Base-by-base conservation (phyloP, 2,797 vertebrate genomes). In the Manis pentadactyla region DNA sequence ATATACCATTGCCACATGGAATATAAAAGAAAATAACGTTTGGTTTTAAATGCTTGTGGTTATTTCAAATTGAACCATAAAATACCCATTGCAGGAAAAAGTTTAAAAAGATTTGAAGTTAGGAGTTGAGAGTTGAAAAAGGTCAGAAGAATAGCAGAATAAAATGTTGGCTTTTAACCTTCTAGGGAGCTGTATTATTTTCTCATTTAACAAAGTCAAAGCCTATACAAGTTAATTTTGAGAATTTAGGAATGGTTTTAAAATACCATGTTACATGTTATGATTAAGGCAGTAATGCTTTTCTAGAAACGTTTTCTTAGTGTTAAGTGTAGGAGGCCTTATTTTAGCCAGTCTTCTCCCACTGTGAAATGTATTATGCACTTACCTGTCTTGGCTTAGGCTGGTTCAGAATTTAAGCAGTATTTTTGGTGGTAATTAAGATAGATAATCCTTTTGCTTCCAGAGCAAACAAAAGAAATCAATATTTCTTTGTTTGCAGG, bases 371-470 rank as follows among this genome's bases (percentile, higher is more conserved):
- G 14, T 94, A 49, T 39, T 63, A 9, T 79, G 39, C 19, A 86
- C 42, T 39, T 81, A 42, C 0, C 15, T 64, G 2, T 66, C 21
- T 75, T 92, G 63, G 63, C 37, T 88, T 84, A 77, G 46, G 59
- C 91, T 42, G 46, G 19, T 63, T 37, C 31, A 84, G 89, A 71
- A 87, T 73, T 79, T 49, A 84, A 87, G 78, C 13, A 49, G 12
- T 84, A 53, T 94, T 97, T 96, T 85, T 92, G n/a, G 12, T 94
- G 29, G 46, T 71, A 71, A 81, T 79, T 90, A 74, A 87, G 15
- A 49, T 87, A 90, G 90, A 85, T 73, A 82, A 93, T 59, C 29
- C 10, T 85, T 93, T 93, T 84, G 39, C n/a, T 91, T 78, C 49
- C 27, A 82, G 64, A 78, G 53, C 57, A 95, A 90, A 95, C 63